Evolutionary conservation across 2,113 vertebrate genomes (phyloP), one percentile per base, ranked within the genome.

Genomic region (Erythrocebus patas): DNA sequence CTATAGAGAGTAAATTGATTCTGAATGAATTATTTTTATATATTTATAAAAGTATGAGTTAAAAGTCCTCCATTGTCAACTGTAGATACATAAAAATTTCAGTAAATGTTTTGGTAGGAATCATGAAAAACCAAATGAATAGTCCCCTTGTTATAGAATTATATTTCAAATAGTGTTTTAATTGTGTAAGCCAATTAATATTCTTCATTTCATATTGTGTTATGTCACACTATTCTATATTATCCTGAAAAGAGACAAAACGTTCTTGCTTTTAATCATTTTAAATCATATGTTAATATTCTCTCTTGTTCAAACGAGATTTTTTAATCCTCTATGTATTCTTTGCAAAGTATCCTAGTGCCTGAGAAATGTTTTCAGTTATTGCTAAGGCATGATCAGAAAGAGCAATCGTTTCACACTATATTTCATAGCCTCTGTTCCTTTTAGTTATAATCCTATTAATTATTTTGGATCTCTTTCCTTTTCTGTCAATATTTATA

Each of bases 271-370:
- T 95, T 94, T 84, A 94, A 83, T 90, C 59, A 82, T 52, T 78
- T 78, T 35, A 96, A 90, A 94, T 96, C 68, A 88, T 73, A 87
- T 40, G 72, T 20, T 91, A 91, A 94, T 48, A 90, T 90, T 96
- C 48, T 93, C 79, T 90, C 64, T 94, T 96, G 38, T 87, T 93
- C 52, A 93, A 94, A 93, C 8, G 81, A 55, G 45, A 88, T 70
- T 79, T 72, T 68, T 64, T 66, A 48, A 91, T 85, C 40, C 40
- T 91, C 48, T 81, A 18, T 52, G 30, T 91, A 91, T 89, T 96
- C 57, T 97, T 73, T 93, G 83, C 72, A 84, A 93, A 93, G 87
- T 55, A 73, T 89, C 92, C 38, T 82, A 86, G 78, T 38, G 72
- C 32, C 87, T 68, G 45, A 72, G 83, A 95, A 93, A 87, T 93